A percentile compares a stretch with the other conserved stretches of the same genome.
These are phyloP conservation scores for Elanoides forficatus DNA, from an alignment of 2,113 vertebrate species.

Conservation along the genomic window DNA sequence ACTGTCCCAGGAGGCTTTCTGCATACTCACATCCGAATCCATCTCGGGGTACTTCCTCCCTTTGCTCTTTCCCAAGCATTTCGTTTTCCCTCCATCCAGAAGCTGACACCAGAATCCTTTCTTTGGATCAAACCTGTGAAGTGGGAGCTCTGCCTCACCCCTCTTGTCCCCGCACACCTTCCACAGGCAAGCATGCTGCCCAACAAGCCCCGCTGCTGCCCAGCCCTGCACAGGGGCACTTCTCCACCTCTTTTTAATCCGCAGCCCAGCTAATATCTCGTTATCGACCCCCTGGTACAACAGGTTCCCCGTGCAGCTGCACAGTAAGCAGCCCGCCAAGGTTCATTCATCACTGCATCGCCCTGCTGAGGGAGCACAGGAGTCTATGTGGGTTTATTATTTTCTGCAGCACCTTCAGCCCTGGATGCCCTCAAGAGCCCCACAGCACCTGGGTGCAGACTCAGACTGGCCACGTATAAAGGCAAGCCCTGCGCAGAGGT, in stretches of 20 bases:
- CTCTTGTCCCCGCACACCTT: background rate
- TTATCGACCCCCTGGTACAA: background rate
- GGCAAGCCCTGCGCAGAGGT: background rate
- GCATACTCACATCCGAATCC: constrained; percentile 87
- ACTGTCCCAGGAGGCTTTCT: background rate
- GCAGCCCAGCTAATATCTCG: background rate
- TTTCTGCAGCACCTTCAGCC: background rate
- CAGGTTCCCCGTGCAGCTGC: background rate
- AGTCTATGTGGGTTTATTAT: background rate
- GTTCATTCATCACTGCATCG: background rate
- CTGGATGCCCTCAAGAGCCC: background rate
- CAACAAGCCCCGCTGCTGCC: background rate
- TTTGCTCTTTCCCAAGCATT: constrained; percentile 98
- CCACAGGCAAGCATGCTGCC: background rate
- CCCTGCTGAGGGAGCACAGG: background rate
- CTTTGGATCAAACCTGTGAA: constrained; percentile 91
- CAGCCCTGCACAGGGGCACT: background rate
- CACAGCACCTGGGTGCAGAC: background rate
- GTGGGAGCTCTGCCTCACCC: background rate
- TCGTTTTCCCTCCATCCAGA: constrained; percentile 92
- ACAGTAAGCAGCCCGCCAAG: background rate
- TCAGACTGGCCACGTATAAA: background rate
- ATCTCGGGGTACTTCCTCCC: constrained; percentile 94
- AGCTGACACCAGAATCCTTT: constrained; percentile 99
- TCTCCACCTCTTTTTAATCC: background rate